phyloP scores from a whole-genome alignment of 2,888 invertebrate genomes.

The Notodonta ziczac region DNA sequence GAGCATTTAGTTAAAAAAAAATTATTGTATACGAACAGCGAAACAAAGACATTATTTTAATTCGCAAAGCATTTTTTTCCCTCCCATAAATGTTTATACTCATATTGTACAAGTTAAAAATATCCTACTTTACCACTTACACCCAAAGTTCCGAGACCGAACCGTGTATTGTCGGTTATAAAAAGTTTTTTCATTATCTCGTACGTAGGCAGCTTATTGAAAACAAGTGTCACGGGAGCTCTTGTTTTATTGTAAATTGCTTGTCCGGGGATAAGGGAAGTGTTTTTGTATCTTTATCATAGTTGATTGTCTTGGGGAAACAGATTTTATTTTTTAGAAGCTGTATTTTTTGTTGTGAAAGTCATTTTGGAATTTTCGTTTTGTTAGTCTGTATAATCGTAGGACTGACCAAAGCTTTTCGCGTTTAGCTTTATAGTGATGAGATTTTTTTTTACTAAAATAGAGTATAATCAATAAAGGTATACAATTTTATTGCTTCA shows the following conservation, averaged over 20 bases:
- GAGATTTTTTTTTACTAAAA: no score
- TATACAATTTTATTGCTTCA: no score
- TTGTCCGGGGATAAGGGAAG: slow-evolving; percentile 29
- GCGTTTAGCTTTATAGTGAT: no score
- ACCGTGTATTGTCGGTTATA: slow-evolving; percentile 68
- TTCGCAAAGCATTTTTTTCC: no score
- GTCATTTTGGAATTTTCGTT: neutral
- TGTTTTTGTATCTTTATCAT: slow-evolving; percentile 23
- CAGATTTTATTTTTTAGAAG: neutral
- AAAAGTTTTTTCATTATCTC: slow-evolving; percentile 81
- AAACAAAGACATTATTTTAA: no score
- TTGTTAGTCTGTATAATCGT: no score
- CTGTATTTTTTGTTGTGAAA: slow-evolving; percentile 1
- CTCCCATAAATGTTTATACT: slow-evolving; percentile 22
- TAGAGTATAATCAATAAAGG: no score
- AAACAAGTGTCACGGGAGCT: slow-evolving; percentile 67
- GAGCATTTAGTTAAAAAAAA: no score
- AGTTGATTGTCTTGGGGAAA: slow-evolving; percentile 9
- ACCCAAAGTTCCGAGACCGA: slow-evolving; percentile 14
- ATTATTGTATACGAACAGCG: no score
- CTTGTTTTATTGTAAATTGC: slow-evolving; percentile 70
- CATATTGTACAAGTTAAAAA: slow-evolving; percentile 42
- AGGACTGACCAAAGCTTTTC: no score
- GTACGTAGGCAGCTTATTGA: slow-evolving; percentile 73
- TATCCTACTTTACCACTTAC: slow-evolving; percentile 34